Base-by-base conservation (phyloP, 2,113 vertebrate genomes). In the Sebastes schlegelii region DNA sequence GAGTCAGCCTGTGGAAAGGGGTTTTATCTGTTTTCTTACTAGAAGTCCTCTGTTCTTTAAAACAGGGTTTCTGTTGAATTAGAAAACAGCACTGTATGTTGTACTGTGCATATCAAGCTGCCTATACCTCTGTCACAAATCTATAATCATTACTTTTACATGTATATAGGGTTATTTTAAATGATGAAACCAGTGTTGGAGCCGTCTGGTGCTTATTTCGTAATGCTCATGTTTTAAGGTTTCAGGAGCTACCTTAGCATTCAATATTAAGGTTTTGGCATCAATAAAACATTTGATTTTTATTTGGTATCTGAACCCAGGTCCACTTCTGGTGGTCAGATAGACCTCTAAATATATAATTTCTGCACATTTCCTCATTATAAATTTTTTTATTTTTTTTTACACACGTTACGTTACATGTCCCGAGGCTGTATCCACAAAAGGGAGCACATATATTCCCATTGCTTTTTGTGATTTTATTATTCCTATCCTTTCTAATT, bases 101-200 rank as follows among this genome's bases (percentile, higher is more conserved):
- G 14, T 71, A 73, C 26, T 62, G 40, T 46, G 42, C 16, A 7
- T 13, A 63, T 77, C 17, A 63, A 14, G n/a, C 19, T 51, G 54
- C 17, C 16, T 70, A 51, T 16, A 40, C 61, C 82, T 86, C 51
- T 68, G 75, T 79, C 74, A 88, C 43, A 67, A 73, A 89, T 88
- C 88, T 79, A 88, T 80, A 79, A 57, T 52, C 73, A 73, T 77
- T 89, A 86, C 83, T 84, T 86, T 90, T 71, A 26, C 72, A 83
- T 80, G 83, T 71, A 57, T 74, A 42, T 73, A 80, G 55, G 74
- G 87, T 90, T 80, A 80, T 88, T 91, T 78, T 23, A 21, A 64
- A 64, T 58, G 11, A 65, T 74, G 78, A 67, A 71, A 46, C 13
- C 0, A 2, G 6, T 70, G 57, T 3, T 34, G 23, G 52, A 62